Evolutionary conservation across 35 echinoderm and acorn worm species (phyloP).

Genomic region (Acanthaster planci): DNA sequence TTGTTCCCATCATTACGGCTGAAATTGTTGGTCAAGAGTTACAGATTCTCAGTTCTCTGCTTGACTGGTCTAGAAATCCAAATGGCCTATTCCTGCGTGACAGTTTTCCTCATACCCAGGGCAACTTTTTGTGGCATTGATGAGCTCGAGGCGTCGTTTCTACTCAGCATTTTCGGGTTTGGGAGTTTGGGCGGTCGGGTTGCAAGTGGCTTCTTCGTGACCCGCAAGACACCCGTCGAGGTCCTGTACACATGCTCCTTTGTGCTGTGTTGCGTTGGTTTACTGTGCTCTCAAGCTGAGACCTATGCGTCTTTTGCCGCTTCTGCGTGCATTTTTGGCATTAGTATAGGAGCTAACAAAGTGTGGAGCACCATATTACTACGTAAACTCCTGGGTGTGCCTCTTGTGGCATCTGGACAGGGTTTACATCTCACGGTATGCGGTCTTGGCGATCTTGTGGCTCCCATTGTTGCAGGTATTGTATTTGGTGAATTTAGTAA

Average conservation of each 20-base stretch:
- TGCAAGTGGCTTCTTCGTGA: background rate
- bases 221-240: background rate
- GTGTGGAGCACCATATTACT: background rate
- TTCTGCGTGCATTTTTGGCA: background rate
- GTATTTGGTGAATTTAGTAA: background rate
- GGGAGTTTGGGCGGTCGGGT: background rate
- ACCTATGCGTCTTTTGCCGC: background rate
- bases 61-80: background rate
- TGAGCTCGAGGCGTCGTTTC: background rate
- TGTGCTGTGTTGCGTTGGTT: background rate
- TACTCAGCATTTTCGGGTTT: background rate
- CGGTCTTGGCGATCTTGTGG: background rate
- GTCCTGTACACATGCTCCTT: background rate
- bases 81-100: background rate
- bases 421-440: background rate
- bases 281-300: background rate
- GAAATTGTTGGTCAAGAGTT: background rate
- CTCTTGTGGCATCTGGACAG: background rate
- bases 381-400: background rate
- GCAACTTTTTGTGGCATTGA: background rate
- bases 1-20: conserved; percentile 4
- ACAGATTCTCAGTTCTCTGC: background rate
- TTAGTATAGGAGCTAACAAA: background rate
- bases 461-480: background rate
- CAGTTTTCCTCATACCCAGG: background rate